A percentile compares a stretch with the other conserved stretches of the same genome.
Evolutionary conservation across 2,797 vertebrate genomes (phyloP).

Genomic region (Meda fulgida): DNA sequence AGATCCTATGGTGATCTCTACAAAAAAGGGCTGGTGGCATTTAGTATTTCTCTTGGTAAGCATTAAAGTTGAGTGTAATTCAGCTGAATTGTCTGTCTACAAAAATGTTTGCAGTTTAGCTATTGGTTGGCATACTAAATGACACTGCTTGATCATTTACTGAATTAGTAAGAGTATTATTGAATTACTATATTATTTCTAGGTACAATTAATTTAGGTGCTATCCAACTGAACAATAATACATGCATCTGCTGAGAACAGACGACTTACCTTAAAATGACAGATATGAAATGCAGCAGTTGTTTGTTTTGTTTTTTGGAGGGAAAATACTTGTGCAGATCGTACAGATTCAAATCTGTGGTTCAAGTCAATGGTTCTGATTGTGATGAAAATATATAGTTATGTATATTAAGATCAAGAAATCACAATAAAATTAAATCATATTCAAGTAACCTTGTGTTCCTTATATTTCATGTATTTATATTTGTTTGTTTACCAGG

Average conservation of each 20-base stretch:
- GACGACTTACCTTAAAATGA: not conserved
- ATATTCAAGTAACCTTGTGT: not conserved
- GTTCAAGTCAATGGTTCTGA: not conserved
- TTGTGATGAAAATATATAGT: not conserved
- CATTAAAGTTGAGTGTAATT: not conserved
- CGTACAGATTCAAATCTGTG: not conserved
- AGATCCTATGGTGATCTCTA: not conserved
- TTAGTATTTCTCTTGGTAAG: not conserved
- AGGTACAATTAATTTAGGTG: not conserved
- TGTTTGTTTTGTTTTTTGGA: not conserved
- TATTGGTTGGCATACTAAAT: not conserved
- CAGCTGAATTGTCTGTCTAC: not conserved
- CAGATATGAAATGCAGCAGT: not conserved
- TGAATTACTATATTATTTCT: not conserved
- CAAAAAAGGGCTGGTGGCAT: not conserved
- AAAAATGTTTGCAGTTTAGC: not conserved
- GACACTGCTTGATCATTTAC: not conserved
- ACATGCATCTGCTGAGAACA: not conserved
- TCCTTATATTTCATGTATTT: not conserved
- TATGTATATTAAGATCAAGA: not conserved
- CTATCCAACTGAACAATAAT: slow-evolving; percentile 4
- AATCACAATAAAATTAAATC: not conserved
- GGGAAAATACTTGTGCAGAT: slow-evolving; percentile 2
- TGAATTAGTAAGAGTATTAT: not conserved
- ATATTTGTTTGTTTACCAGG: not conserved